Evolutionary conservation across 2,113 vertebrate species (phyloP), one percentile per base, ranked within the genome.

Genomic region (Neofelis nebulosa): DNA sequence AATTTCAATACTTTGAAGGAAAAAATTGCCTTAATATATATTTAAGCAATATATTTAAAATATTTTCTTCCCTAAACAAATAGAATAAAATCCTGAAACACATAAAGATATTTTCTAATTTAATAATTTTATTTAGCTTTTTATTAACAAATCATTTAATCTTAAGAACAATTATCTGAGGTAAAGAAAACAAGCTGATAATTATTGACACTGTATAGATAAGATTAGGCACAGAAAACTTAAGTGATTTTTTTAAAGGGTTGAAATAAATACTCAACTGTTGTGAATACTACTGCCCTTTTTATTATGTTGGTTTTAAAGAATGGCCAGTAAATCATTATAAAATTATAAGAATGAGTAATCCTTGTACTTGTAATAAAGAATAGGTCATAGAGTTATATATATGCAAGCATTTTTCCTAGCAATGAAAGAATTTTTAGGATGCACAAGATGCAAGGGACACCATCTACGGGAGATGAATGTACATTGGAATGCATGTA

Each of bases 31-130:
- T 73, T 73, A 79, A 68, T 63, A 48, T 9, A 45, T 8, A 36
- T 14, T 82, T 97, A 85, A 65, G 2, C 84, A 57, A 38, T 80
- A 12, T 63, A 88, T 73, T 92, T 94, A 71, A 89, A 89, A 82
- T 71, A 71, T 57, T 96, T 33, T 85, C 92, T 81, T 90, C 3
- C 10, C 25, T 83, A 93, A 83, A 86, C 21, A 94, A 79, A 79
- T 89, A 86, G 18, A 85, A 89, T 81, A 76, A 96, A 88, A 38
- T 88, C 11, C 38, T 84, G 4, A 95, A 90, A 86, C 33, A 61
- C 5, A 84, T 84, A 80, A 95, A 23, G 2, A 14, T 57, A 18
- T n/a, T 36, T 85, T 89, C 19, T 55, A 86, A 86, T 45, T 82
- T 86, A 71, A 82, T 52, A 6, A 73, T 73, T 63, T 88, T 50